Base-by-base conservation (phyloP, 1,140 invertebrate genomes). In the Drosophila arizonae region DNA sequence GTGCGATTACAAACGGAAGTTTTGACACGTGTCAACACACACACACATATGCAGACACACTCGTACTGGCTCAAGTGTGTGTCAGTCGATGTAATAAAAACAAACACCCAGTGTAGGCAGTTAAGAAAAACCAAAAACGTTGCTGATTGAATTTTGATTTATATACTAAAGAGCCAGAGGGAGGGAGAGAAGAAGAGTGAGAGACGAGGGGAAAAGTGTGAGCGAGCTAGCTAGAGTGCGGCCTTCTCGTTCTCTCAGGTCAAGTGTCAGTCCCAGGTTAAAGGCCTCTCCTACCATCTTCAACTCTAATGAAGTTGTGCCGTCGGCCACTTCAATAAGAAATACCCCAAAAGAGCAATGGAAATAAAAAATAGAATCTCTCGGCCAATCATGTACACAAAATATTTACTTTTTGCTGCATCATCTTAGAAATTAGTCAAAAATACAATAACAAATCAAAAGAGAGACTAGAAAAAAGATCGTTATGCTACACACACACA, bases 121-220 rank as follows among this genome's bases (percentile, higher is more conserved):
- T 69, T 62, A 61, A 60, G 46, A 63, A 26, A 50, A 28, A 41
- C 60, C 52, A 64, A 50, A 76, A 74, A 61, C 61, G 79, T 72
- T 81, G 76, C 84, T 90, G 87, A 90, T 90, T 90, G 82, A 90
- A 90, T 90, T 90, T 81, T 90, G 87, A 90, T 90, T 90, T 90
- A 90, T 87, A 74, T 75, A 39, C 41, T 36, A 26, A 41, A 9
- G 28, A 51, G 9, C 8, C 6, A 9, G 13, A 3, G 28, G 11
- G 30, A n/a, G 39, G 36, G 45, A 26, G 6, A 10, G 17, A 26
- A 45, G 43, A 30, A 54, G 52, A 43, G 51, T 26, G 36, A 50
- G 56, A 33, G 33, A 33, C 5, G 21, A 39, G 15, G 8, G 17
- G n/a, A 6, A 17, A 6, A 46, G 43, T 17, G 43, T 17, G 51